These are phyloP conservation scores for Crepidodera aurea DNA, from an alignment of 2,888 invertebrate genomes.

Conservation along the genomic window DNA sequence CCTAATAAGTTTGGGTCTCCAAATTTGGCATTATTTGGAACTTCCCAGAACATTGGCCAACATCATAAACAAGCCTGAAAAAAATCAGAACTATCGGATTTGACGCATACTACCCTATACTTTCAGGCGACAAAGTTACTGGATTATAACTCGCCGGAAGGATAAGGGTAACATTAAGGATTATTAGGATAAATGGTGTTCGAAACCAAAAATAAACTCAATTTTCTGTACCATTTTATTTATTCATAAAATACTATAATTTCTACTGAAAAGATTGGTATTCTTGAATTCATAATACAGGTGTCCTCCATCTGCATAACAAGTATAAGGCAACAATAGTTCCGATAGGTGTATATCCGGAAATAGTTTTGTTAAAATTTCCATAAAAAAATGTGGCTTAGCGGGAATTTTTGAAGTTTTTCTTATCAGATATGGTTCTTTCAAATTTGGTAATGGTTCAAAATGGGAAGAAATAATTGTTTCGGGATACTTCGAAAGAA, in stretches of 20 bases:
- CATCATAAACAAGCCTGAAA: too few species aligned
- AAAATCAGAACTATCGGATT: too few species aligned
- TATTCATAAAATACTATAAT: conserved; percentile 45
- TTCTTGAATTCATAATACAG: conserved; percentile 55
- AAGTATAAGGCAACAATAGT: conserved; percentile 54
- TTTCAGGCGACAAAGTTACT: too few species aligned
- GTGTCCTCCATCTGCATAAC: conserved; percentile 53
- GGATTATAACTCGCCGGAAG: too few species aligned
- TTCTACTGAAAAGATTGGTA: conserved; percentile 41
- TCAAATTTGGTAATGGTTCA: conserved; percentile 24
- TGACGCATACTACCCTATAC: too few species aligned
- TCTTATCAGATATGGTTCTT: conserved; percentile 23
- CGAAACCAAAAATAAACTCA: too few species aligned
- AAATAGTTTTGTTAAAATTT: conserved; percentile 50
- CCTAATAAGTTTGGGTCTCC: too few species aligned
- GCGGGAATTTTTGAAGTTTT: conserved; percentile 34
- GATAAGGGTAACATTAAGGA: too few species aligned
- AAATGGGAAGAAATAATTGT: conserved; percentile 17
- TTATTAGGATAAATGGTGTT: too few species aligned
- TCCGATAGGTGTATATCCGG: conserved; percentile 49
- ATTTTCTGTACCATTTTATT: too few species aligned
- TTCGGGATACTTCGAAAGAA: conserved; percentile 3
- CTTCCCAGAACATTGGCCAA: too few species aligned
- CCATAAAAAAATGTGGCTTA: conserved; percentile 51
- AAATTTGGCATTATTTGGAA: too few species aligned